Base-by-base conservation (phyloP, 2,113 vertebrate species). In the Caranx ignobilis region DNA sequence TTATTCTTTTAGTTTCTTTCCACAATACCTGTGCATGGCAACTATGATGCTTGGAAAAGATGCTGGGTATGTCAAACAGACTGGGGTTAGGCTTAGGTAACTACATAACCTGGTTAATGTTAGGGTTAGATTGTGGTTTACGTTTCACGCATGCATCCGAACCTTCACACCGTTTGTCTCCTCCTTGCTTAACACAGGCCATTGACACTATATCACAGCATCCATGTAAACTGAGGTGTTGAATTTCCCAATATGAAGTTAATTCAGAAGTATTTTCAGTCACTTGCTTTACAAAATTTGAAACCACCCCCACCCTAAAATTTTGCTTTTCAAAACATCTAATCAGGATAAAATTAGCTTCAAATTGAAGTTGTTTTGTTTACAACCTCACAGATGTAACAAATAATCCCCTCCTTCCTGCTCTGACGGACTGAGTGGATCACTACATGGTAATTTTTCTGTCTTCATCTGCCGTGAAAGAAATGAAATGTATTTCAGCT, bases 221-320 rank as follows among this genome's bases (percentile, higher is more conserved):
- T 60, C 9, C 35, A 16, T 8, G 9, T 2, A 43, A 34, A 16
- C 16, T 66, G 65, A 11, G 35, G 7, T 37, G 35, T 7, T n/a
- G 65, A 37, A 54, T n/a, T 31, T 31, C 60, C 32, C 32, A 48
- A 52, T 5, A 8, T 62, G 12, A 39, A n/a, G 12, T 21, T 34
- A 43, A 57, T 64, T n/a, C 54, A 60, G 8, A 45, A 34, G 12
- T 45, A 55, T 71, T n/a, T 79, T 57, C 37, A 39, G 32, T 31
- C 37, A 39, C n/a, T 34, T 34, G 6, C 18, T 39, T 21, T 52
- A n/a, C 37, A 11, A 37, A 47, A 34, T 26, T 61, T 37, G 37
- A 37, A 26, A 26, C 26, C 26, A 26, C 26, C 26, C 26, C 26
- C 26, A 26, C 26, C 26, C 26, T 26, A 37, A 5, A 37, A 37